Conservation (phyloP, 2,888 invertebrate species). For the Hoplodrina blanda region DNA sequence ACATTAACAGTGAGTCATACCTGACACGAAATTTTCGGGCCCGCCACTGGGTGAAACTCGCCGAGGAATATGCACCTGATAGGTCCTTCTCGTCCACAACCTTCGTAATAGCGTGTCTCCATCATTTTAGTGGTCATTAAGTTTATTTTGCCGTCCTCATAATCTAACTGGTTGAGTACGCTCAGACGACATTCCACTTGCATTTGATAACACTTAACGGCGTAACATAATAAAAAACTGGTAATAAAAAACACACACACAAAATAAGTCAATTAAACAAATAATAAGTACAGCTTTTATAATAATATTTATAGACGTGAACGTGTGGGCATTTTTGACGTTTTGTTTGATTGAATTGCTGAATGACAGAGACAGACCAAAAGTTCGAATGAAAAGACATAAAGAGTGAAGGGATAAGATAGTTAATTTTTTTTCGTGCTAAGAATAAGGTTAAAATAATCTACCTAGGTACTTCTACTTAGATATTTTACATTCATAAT, state of each 20-base stretch:
- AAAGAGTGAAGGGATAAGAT: not conserved
- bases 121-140: conserved; percentile 78
- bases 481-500: too few species aligned
- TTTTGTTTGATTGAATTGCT: conserved; percentile 31
- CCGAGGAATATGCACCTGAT: conserved; percentile 96
- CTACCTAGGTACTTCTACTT: too few species aligned
- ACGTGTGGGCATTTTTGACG: conserved; percentile 58
- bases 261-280: conserved; percentile 45
- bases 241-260: conserved; percentile 40
- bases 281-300: conserved; percentile 3
- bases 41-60: conserved; percentile 94
- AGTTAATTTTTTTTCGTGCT: too few species aligned
- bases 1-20: conserved; percentile 80
- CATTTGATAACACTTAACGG: conserved; percentile 65
- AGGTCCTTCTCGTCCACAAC: conserved; percentile 93
- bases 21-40: conserved; percentile 96
- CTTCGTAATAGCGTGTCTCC: conserved; percentile 91
- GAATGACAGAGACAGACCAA: conserved; percentile 25
- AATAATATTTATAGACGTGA: conserved; percentile 29
- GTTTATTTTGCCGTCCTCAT: conserved; percentile 69
- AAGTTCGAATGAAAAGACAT: conserved; percentile 25
- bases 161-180: conserved; percentile 65
- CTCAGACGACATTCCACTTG: conserved; percentile 67
- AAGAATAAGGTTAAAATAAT: too few species aligned
- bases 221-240: conserved; percentile 62